Conservation (phyloP, 92 coral and sea anemone genomes). For the Palythoa grandis region DNA sequence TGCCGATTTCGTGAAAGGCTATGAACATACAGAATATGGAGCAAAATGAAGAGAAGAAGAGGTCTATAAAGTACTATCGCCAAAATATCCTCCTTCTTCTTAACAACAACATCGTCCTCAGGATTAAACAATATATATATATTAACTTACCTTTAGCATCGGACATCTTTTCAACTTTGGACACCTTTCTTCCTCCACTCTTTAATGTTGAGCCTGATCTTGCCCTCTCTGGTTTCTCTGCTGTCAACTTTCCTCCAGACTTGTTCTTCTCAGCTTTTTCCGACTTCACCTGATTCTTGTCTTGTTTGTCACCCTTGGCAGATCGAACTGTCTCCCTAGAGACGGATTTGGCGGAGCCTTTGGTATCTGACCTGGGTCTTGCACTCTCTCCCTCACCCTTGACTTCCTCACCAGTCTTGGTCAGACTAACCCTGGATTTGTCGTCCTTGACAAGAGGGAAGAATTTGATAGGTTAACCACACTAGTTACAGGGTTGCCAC, state of each 20-base stretch:
- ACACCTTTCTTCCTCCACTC: slow-evolving; percentile 75
- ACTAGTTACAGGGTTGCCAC: too few relatives aligned
- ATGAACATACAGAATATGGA: too few relatives aligned
- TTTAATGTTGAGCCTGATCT: slow-evolving; percentile 67
- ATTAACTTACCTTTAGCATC: slow-evolving; percentile 62
- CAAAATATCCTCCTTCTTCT: too few relatives aligned
- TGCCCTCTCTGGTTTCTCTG: slow-evolving; percentile 75
- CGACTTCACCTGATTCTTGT: slow-evolving; percentile 54
- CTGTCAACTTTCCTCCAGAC: slow-evolving; percentile 67
- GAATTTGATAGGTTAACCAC: too few relatives aligned
- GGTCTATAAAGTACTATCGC: too few relatives aligned
- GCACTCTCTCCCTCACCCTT: slow-evolving; percentile 49
- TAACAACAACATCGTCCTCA: background rate
- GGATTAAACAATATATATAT: background rate
- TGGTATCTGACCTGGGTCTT: slow-evolving; percentile 65
- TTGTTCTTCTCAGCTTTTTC: slow-evolving; percentile 69
- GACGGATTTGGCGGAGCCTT: slow-evolving; percentile 52
- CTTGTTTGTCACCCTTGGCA: slow-evolving; percentile 75
- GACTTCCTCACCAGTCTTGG: slow-evolving; percentile 65
- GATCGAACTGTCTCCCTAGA: slow-evolving; percentile 79
- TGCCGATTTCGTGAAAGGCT: too few relatives aligned
- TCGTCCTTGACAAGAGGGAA: background rate
- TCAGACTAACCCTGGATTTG: slow-evolving; percentile 31
- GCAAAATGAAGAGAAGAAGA: too few relatives aligned
- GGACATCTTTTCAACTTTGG: slow-evolving; percentile 78